phyloP scores from a whole-genome alignment of 2,888 invertebrate species.

The Lapara coniferarum region DNA sequence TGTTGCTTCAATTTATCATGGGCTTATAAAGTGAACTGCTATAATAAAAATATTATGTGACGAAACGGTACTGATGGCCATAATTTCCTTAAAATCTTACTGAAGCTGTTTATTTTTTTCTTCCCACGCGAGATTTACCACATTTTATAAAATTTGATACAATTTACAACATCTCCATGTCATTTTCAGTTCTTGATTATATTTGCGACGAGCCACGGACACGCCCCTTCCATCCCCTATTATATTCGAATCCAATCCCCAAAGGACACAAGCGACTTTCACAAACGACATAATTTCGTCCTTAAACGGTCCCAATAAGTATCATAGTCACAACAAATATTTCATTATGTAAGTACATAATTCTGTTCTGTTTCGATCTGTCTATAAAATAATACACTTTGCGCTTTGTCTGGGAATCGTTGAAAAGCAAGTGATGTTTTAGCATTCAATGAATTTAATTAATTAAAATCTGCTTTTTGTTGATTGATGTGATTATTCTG shows the following conservation, averaged over 20 bases:
- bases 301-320: constrained; percentile 37
- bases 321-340: constrained; percentile 29
- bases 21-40: too few species aligned
- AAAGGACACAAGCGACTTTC: constrained; percentile 51
- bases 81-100: too few species aligned
- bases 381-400: constrained; percentile 83
- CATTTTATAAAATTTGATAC: constrained; percentile 25
- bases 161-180: constrained; percentile 44
- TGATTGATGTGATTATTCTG: constrained; percentile 54
- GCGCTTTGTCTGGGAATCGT: constrained; percentile 78
- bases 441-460: constrained; percentile 77
- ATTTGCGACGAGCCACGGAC: constrained; percentile 79
- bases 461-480: constrained; percentile 70
- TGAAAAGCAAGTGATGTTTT: constrained; percentile 78
- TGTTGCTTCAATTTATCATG: too few species aligned
- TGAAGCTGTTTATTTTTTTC: too few species aligned
- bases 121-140: background rate
- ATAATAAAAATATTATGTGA: too few species aligned
- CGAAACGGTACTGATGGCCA: too few species aligned
- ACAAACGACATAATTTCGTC: constrained; percentile 40
- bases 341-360: constrained; percentile 60
- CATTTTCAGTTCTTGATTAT: constrained; percentile 72
- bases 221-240: constrained; percentile 81
- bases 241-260: constrained; percentile 56
- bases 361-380: constrained; percentile 67